Percentiles rank a stretch among this genome's conserved stretches.
These are phyloP conservation scores for Tipula confusa DNA, from an alignment of 2,888 invertebrate genomes.

Conservation along the genomic window DNA sequence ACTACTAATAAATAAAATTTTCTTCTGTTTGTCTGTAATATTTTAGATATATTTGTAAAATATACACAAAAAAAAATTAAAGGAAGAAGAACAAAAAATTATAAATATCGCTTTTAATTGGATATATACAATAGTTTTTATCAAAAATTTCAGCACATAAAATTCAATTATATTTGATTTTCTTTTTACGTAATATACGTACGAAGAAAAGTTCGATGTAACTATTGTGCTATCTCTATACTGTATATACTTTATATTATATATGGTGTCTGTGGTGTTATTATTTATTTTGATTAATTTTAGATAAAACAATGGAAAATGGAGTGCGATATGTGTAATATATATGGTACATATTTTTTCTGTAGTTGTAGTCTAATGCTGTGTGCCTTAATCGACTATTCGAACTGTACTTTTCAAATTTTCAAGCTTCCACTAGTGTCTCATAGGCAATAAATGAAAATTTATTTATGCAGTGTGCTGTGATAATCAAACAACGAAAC, in stretches of 20 bases:
- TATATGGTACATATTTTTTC: too few species aligned
- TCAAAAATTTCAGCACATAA: constrained; percentile 12
- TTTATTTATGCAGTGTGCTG: too few species aligned
- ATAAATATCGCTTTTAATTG: neutral
- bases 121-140: neutral
- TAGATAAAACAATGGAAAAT: neutral
- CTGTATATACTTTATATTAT: neutral
- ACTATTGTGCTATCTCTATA: neutral
- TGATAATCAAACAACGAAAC: too few species aligned
- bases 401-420: too few species aligned
- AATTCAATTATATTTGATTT: constrained; percentile 12
- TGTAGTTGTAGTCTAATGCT: too few species aligned
- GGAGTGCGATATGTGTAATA: neutral
- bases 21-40: neutral
- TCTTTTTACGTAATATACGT: neutral
- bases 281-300: neutral
- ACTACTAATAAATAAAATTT: neutral
- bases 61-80: neutral
- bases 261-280: neutral
- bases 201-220: neutral
- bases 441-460: too few species aligned
- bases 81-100: neutral
- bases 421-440: too few species aligned
- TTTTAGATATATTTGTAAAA: neutral
- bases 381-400: too few species aligned